A percentile compares a stretch with the other conserved stretches of the same genome.
These are phyloP conservation scores for Zenarchopterus dispar DNA, from an alignment of 2,797 vertebrate genomes.

Conservation along the genomic window DNA sequence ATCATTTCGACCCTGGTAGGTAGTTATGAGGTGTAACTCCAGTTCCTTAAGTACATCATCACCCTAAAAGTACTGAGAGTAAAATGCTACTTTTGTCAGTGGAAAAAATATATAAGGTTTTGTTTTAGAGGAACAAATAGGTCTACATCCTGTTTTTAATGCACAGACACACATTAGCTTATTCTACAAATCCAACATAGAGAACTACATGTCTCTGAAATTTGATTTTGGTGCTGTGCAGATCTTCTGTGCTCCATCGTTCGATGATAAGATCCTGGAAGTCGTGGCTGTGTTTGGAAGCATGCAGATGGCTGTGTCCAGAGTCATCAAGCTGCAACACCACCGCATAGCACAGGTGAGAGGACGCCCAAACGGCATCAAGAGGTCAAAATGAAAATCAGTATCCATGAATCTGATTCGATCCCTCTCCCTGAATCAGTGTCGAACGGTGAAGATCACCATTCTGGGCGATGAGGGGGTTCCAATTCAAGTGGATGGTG, in stretches of 20 bases:
- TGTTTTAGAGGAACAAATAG: too few relatives aligned
- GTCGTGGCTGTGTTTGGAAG: constrained; percentile 97
- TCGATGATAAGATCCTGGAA: constrained; percentile 98
- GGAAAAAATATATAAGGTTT: too few relatives aligned
- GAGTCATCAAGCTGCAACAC: constrained; percentile 97
- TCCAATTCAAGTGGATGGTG: constrained; percentile 96
- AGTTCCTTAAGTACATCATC: too few relatives aligned
- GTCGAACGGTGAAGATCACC: constrained; percentile 97
- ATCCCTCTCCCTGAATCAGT: constrained; percentile 72
- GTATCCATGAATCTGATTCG: not conserved
- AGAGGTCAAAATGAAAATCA: not conserved
- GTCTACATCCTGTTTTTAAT: too few relatives aligned
- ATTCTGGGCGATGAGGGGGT: constrained; percentile 97
- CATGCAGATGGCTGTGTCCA: constrained; percentile 98
- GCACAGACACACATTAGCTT: too few relatives aligned
- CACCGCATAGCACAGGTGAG: constrained; percentile 96
- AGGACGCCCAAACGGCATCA: fast-evolving
- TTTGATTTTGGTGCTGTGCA: constrained; percentile 46
- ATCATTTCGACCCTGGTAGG: too few relatives aligned
- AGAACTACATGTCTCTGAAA: not conserved
- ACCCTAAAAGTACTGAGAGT: too few relatives aligned
- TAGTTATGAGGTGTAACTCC: too few relatives aligned
- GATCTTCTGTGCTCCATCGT: constrained; percentile 98
- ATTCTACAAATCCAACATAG: not conserved
- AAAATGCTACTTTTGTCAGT: too few relatives aligned